phyloP scores from a whole-genome alignment of 2,797 vertebrate species.

The Sardinella longiceps region DNA sequence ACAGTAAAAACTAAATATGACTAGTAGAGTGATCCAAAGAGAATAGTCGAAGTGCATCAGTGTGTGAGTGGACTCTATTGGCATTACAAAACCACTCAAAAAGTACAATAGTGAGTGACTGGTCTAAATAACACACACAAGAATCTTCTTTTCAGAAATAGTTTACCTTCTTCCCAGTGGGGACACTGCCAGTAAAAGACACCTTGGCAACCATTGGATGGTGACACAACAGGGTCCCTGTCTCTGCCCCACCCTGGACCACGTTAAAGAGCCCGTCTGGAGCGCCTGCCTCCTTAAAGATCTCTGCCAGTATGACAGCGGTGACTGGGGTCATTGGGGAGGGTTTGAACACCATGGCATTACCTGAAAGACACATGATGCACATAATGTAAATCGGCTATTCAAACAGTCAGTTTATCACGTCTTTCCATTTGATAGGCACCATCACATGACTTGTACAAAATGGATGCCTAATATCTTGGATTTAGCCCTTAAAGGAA shows the following conservation, averaged over 20 bases:
- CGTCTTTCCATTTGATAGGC: too few relatives aligned
- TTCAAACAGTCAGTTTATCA: background rate
- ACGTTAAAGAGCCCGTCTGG: conserved; percentile 94
- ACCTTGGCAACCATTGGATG: conserved; percentile 91
- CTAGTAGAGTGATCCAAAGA: too few relatives aligned
- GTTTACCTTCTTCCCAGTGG: conserved; percentile 91
- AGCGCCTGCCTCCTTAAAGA: conserved; percentile 86
- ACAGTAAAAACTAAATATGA: too few relatives aligned
- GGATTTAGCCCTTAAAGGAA: too few relatives aligned
- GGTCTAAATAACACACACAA: background rate
- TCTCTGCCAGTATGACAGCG: conserved; percentile 86
- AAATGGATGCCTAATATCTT: too few relatives aligned
- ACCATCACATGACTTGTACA: too few relatives aligned
- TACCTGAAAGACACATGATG: conserved; percentile 73
- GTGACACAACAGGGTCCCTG: conserved; percentile 88
- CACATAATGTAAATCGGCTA: background rate
- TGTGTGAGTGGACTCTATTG: too few relatives aligned
- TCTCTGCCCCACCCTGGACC: conserved; percentile 91
- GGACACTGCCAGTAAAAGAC: conserved; percentile 96
- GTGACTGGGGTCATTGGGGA: conserved; percentile 92
- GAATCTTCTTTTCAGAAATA: background rate
- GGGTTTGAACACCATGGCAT: conserved; percentile 94
- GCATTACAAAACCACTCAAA: too few relatives aligned
- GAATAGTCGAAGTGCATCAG: too few relatives aligned
- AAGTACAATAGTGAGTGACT: too few relatives aligned